Conservation (phyloP, 2,797 vertebrate genomes). For the Phrynocephalus guinanensis region DNA sequence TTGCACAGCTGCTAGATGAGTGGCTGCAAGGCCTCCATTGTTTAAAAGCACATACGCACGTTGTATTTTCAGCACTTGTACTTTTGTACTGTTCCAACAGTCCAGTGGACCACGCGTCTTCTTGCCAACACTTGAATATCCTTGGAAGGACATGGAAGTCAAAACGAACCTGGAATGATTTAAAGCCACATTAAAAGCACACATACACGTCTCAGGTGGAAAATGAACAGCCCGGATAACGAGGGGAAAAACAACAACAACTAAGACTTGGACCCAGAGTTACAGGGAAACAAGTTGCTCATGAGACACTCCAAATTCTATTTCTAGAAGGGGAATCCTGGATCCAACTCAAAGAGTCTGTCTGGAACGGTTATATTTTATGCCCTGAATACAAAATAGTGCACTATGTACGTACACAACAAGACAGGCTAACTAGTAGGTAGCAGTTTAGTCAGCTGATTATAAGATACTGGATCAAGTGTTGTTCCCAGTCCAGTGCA, state of each 20-base stretch:
- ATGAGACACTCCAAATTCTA: neutral
- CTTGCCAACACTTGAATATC: conserved; percentile 62
- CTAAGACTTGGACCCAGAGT: neutral
- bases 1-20: conserved; percentile 28
- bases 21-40: conserved; percentile 9
- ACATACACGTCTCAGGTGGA: conserved; percentile 30
- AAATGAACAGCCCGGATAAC: conserved; percentile 53
- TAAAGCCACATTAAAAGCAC: conserved; percentile 73
- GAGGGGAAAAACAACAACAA: conserved; percentile 64
- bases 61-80: conserved; percentile 71
- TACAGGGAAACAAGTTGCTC: neutral
- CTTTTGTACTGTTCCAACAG: conserved; percentile 74
- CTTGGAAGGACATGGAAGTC: conserved; percentile 74
- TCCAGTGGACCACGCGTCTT: conserved; percentile 68
- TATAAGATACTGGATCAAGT: neutral
- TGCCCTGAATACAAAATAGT: neutral
- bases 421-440: conserved; percentile 12
- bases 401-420: conserved; percentile 1
- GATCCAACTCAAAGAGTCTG: conserved; percentile 43
- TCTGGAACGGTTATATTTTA: conserved; percentile 47
- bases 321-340: neutral
- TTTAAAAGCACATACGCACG: conserved; percentile 48
- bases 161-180: conserved; percentile 81
- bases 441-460: conserved; percentile 31
- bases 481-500: conserved; percentile 23